Evolutionary conservation across 2,888 invertebrate genomes (phyloP).

Genomic region (Drosophila aldrichi): DNA sequence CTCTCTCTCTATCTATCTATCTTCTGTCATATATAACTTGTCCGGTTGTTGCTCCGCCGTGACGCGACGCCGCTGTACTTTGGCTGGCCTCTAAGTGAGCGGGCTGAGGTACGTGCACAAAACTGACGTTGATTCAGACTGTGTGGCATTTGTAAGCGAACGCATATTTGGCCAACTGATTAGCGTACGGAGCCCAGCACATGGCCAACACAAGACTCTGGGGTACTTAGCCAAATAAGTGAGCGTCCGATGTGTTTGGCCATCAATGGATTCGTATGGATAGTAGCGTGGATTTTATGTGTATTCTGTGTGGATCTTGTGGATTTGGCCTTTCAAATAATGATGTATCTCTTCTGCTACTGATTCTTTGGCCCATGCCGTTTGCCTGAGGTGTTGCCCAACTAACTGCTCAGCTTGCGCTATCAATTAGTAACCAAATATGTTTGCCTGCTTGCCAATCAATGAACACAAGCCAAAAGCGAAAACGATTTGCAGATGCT

Average conservation of each 20-base stretch:
- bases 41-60: conserved; percentile 54
- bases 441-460: conserved; percentile 32
- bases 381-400: conserved; percentile 44
- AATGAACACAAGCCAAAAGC: neutral
- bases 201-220: conserved; percentile 47
- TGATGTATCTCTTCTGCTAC: neutral
- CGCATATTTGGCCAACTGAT: conserved; percentile 64
- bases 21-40: conserved; percentile 21
- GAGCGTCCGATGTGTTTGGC: conserved; percentile 26
- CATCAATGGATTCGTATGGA: conserved; percentile 32
- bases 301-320: conserved; percentile 18
- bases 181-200: conserved; percentile 47
- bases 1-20: too few relatives aligned
- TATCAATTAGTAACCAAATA: conserved; percentile 62
- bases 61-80: conserved; percentile 31
- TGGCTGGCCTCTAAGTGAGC: conserved; percentile 28
- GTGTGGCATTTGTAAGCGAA: conserved; percentile 18
- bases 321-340: conserved; percentile 12
- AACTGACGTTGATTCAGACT: conserved; percentile 24
- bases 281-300: neutral
- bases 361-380: conserved; percentile 42
- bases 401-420: conserved; percentile 46
- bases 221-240: conserved; percentile 31
- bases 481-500: conserved; percentile 16
- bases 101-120: conserved; percentile 10